Conservation (phyloP, 2,113 vertebrate species). For the Ahaetulla prasina region DNA sequence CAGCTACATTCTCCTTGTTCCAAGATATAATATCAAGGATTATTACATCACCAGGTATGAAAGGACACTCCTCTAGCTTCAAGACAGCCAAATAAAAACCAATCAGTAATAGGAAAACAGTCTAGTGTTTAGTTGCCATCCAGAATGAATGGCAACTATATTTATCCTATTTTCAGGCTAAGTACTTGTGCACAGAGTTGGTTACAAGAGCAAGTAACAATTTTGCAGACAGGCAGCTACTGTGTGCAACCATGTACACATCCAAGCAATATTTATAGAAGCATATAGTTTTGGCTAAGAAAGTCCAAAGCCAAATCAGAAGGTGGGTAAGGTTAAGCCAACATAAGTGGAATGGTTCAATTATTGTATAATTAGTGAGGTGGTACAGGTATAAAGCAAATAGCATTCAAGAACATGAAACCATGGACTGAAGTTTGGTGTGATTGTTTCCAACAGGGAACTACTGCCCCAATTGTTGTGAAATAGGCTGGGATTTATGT, state of each 20-base stretch:
- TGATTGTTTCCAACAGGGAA: too few species aligned
- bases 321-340: too few species aligned
- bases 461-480: not conserved
- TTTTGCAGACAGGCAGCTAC: too few species aligned
- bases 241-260: too few species aligned
- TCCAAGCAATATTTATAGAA: too few species aligned
- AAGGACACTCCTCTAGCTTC: not conserved
- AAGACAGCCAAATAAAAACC: not conserved
- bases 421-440: too few species aligned
- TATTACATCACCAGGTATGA: not conserved
- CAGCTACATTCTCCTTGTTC: not conserved
- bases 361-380: too few species aligned
- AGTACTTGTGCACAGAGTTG: not conserved
- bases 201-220: not conserved
- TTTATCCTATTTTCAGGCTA: not conserved
- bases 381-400: too few species aligned
- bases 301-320: too few species aligned
- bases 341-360: too few species aligned
- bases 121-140: not conserved
- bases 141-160: not conserved
- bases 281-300: too few species aligned
- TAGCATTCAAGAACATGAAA: too few species aligned
- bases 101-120: not conserved
- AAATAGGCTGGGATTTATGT: not conserved
- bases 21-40: fast-evolving